Evolutionary conservation across 2,113 vertebrate genomes (phyloP), one percentile per base, ranked within the genome.

Genomic region (Atractosteus spatula): DNA sequence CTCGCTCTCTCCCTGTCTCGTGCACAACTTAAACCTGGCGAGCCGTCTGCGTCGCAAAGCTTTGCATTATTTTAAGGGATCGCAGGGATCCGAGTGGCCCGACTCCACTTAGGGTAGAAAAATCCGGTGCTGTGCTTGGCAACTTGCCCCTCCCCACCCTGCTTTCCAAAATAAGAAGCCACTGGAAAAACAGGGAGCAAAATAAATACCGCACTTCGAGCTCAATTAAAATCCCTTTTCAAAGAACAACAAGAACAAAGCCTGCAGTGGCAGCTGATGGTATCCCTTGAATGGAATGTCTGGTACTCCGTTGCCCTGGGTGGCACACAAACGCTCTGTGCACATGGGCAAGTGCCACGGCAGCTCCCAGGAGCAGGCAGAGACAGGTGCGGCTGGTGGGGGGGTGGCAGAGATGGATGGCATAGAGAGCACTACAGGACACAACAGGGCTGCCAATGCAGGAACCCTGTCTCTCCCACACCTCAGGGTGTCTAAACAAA

Each of bases 101-200:
- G 69, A 79, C 72, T 81, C 71, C 43, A 11, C 14, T 77, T 78
- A 76, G 67, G 72, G 73, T 54, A 57, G 68, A 17, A 29, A 71
- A 64, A 75, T 51, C 62, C 67, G 73, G 72, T 66, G 56, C 55
- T 71, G n/a, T 62, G 61, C 62, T 43, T 76, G 74, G 79, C 76
- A 78, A 74, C 73, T 62, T 73, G 66, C 75, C n/a, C 56, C 11
- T 69, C 65, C 57, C 17, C 17, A 29, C 1, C 17, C 17, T 29
- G 17, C 17, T 29, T 29, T 66, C 66, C 68, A 75, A 78, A 79
- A 77, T 61, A 82, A 77, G 45, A 55, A 8, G 64, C 55, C 41
- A 3, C 59, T 8, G 57, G 11, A 67, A 64, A 45, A 55, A 8
- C n/a, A 68, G 13, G 57, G 45, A 16, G 61, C 72, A 29, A 43